Percentiles rank a stretch among this genome's conserved stretches.
Conservation (phyloP, 2,888 invertebrate genomes). For the Erpobdella octoculata region DNA sequence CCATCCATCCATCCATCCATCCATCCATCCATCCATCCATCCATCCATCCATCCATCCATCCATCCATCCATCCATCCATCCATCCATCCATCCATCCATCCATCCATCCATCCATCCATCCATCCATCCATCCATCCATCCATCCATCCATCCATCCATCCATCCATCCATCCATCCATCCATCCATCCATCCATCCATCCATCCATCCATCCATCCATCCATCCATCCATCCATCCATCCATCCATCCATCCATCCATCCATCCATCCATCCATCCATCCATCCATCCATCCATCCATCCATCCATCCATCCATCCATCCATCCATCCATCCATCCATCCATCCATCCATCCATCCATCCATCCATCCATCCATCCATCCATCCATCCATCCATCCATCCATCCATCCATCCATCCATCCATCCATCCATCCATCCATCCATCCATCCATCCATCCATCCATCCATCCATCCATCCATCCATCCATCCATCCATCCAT, state of each 20-base stretch:
- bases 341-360: slow-evolving; percentile 2
- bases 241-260: slow-evolving; percentile 2
- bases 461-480: too few species aligned
- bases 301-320: slow-evolving; percentile 1
- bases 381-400: slow-evolving; percentile 2
- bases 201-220: slow-evolving; percentile 1
- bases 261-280: slow-evolving; percentile 2
- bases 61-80: too few species aligned
- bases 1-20: background rate
- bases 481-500: too few species aligned
- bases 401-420: too few species aligned
- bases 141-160: slow-evolving; percentile 2
- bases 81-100: slow-evolving; percentile 2
- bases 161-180: slow-evolving; percentile 2
- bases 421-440: slow-evolving; percentile 1
- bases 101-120: slow-evolving; percentile 2
- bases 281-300: slow-evolving; percentile 2
- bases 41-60: slow-evolving; percentile 2
- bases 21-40: slow-evolving; percentile 2
- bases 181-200: slow-evolving; percentile 2
- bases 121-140: slow-evolving; percentile 2
- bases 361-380: too few species aligned
- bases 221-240: slow-evolving; percentile 2
- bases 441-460: too few species aligned
- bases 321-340: background rate